Evolutionary conservation across 2,797 vertebrate genomes (phyloP), one percentile per base, ranked within the genome.

Genomic region (Molossus molossus): DNA sequence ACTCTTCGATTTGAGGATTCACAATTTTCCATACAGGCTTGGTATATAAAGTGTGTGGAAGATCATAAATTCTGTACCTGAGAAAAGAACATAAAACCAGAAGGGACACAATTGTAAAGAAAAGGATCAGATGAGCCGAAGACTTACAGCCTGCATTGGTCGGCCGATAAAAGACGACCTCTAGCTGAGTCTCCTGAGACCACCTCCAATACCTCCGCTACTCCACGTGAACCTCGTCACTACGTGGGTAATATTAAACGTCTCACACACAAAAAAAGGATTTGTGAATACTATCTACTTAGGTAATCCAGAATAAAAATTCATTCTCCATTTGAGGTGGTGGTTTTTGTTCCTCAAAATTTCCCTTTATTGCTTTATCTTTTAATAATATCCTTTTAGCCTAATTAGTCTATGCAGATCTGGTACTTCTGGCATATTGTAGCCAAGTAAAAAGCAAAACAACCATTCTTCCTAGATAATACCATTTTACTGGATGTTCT

Each of bases 31-130:
- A 99, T 45, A 98, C 97, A 29, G 99, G 98, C 13, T 99, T 98
- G 65, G 99, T 99, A 95, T 99, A 99, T 33, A 99, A 97, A 40
- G 97, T 91, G 73, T 98, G 97, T n/a, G 97, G 96, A 96, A 98
- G 98, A 96, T 99, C 99, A 94, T 99, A 99, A 73, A 99, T 91
- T 97, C 98, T 98, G 96, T 99, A 99, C 79, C 99, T 99, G 97
- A 94, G 84, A 82, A 58, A 94, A 83, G 58, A 72, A 89, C 15
- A 83, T 70, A 90, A 82, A 91, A 55, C 84, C 69, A 89, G 65
- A 90, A 88, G 50, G 37, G 67, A 70, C 17, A 37, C 2, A 18
- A 62, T 45, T 95, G 23, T 91, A 62, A 50, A 62, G 64, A n/a
- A 75, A 72, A 76, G 17, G 70, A 27, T 13, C 33, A 73, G 48